phyloP scores from a whole-genome alignment of 2,888 invertebrate genomes.

The Vesta saturnalis region DNA sequence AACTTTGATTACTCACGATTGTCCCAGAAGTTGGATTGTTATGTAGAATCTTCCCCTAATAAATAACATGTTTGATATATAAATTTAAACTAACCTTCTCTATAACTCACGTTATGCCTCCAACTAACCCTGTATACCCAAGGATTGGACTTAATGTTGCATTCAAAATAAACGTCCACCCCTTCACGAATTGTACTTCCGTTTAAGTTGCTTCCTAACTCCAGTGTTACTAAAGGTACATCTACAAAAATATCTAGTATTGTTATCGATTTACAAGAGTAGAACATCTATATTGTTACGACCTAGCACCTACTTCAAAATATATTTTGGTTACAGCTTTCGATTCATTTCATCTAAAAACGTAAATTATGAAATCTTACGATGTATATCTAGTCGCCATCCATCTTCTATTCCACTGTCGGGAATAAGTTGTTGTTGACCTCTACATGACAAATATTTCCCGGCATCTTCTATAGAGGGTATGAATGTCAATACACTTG shows the following conservation, averaged over 20 bases:
- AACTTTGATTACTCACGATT: constrained; percentile 88
- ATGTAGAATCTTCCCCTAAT: constrained; percentile 78
- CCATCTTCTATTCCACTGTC: constrained; percentile 81
- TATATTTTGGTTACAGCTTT: too few species aligned
- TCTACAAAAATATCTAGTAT: constrained; percentile 66
- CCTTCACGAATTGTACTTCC: constrained; percentile 85
- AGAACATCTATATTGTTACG: too few species aligned
- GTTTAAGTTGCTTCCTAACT: constrained; percentile 84
- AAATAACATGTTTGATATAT: constrained; percentile 27
- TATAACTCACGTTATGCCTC: constrained; percentile 76
- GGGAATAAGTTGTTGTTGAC: constrained; percentile 78
- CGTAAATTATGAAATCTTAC: constrained; percentile 69
- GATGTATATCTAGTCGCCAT: constrained; percentile 85
- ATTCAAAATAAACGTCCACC: constrained; percentile 91
- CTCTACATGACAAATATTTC: constrained; percentile 79
- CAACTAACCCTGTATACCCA: constrained; percentile 82
- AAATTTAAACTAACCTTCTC: constrained; percentile 14
- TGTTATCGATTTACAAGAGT: neutral
- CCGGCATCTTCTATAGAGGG: constrained; percentile 86
- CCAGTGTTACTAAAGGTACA: constrained; percentile 83
- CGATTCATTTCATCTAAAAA: too few species aligned
- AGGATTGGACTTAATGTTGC: constrained; percentile 89
- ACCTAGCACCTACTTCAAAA: too few species aligned
- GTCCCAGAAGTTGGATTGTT: constrained; percentile 84
- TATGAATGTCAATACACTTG: constrained; percentile 78